Base-by-base conservation (phyloP, 2,888 invertebrate species). In the Platynereis dumerilii region DNA sequence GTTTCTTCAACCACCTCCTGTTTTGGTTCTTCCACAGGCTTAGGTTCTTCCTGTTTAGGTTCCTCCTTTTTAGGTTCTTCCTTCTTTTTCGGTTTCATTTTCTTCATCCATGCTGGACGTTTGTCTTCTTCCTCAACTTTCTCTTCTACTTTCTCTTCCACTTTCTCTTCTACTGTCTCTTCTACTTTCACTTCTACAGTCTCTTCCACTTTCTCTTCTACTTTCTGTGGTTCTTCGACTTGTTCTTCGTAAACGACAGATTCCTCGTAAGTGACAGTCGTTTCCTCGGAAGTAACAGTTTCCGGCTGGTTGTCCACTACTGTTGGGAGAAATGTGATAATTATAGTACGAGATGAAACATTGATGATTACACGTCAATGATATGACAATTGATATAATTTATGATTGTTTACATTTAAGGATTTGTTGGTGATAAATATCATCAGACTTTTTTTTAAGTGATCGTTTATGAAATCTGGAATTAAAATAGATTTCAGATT, bases 1-100 rank as follows among this genome's bases (percentile, higher is more conserved):
- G 58, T 42, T 20, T 58, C 58, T 22, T 58, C 58, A 39, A 58
- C 34, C 2, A 22, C 22, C 2, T 58, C 34, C 34, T 34, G 7
- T 34, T 34, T 34, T 12, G 12, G 34, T 12, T 34, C 34, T 12
- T 34, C 34, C 5, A 34, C 58, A 42, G 34, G 24, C 20, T 58
- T 42, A 24, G 24, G 52, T 17, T 28, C n/a, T 45, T 59, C 27
- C 27, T 59, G 34, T 27, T 57, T 57, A 22, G 26, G 27, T 22
- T 17, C 22, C 26, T 26, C 26, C 12, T 22, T 10, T 58, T 39
- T 29, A 26, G 34, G n/a, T 45, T 44, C 45, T 1, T 26, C 20
- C 26, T 45, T 27, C n/a, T n/a, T n/a, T n/a, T 53, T 42, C 7
- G 15, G 42, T 22, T 58, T 59, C 17, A n/a, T 22, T 45, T 42